Evolutionary conservation across 2,113 vertebrate genomes (phyloP).

Genomic region (Psammodynastes pulverulentus): DNA sequence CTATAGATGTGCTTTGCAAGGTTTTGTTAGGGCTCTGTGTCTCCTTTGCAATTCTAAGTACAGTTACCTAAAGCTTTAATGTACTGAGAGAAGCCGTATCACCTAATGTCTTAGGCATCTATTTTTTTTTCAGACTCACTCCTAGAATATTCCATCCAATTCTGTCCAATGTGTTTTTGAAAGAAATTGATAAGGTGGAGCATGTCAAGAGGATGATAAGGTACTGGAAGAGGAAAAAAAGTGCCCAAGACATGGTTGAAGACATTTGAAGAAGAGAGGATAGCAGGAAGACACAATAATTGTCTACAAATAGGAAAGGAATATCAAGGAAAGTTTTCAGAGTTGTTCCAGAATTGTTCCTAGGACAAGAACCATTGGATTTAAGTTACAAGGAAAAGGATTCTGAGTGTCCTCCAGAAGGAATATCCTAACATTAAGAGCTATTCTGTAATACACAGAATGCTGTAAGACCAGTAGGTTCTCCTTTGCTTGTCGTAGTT

Average conservation of each 20-base stretch:
- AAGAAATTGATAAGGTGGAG: not conserved
- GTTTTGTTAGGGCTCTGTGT: not conserved
- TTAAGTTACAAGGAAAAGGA: not conserved
- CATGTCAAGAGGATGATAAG: not conserved
- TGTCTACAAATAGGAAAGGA: not conserved
- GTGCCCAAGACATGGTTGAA: not conserved
- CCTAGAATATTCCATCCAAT: not conserved
- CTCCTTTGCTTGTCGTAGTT: not conserved
- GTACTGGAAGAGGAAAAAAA: not conserved
- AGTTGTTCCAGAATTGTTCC: not conserved
- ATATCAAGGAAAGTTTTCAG: not conserved
- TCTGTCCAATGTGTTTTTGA: not conserved
- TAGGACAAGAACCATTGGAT: not conserved
- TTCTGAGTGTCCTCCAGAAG: not conserved
- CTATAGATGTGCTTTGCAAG: conserved; percentile 23
- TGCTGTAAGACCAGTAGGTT: not conserved
- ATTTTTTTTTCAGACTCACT: not conserved
- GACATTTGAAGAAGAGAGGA: not conserved
- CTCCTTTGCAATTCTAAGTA: conserved; percentile 12
- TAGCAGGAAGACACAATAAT: not conserved
- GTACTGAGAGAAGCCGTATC: not conserved
- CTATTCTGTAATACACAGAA: not conserved
- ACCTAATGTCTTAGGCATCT: not conserved
- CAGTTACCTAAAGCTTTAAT: conserved; percentile 5
- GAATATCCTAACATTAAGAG: not conserved